These are phyloP conservation scores for Lithobates sylvaticus DNA, from an alignment of 2,797 vertebrate genomes.

Conservation along the genomic window DNA sequence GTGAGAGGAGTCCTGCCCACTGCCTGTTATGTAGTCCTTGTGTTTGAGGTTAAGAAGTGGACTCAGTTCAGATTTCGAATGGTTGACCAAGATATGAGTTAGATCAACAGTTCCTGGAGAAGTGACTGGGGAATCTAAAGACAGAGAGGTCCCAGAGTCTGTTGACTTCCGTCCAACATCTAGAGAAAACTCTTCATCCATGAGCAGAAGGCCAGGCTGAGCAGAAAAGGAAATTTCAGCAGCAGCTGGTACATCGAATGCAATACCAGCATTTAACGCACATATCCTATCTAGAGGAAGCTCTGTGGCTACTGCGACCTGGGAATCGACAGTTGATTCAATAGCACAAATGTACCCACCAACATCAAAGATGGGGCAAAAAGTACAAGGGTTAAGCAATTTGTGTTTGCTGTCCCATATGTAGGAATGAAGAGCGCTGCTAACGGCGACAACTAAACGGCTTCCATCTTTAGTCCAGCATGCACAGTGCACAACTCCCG, in stretches of 20 bases:
- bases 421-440: conserved; percentile 87
- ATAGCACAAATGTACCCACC: conserved; percentile 88
- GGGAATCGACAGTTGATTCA: conserved; percentile 83
- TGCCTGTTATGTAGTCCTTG: conserved; percentile 80
- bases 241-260: conserved; percentile 77
- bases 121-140: conserved; percentile 73
- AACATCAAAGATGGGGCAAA: conserved; percentile 91
- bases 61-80: conserved; percentile 85
- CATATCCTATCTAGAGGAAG: conserved; percentile 88
- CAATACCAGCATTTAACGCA: conserved; percentile 83
- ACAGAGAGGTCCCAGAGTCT: conserved; percentile 79
- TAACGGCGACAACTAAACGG: conserved; percentile 88
- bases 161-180: conserved; percentile 82
- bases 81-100: conserved; percentile 84
- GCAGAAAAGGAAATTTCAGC: conserved; percentile 73
- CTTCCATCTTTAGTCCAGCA: conserved; percentile 94
- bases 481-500: conserved; percentile 86
- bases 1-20: conserved; percentile 88
- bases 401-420: conserved; percentile 90
- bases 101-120: conserved; percentile 83
- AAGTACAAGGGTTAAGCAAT: conserved; percentile 82
- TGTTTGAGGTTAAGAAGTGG: conserved; percentile 83
- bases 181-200: conserved; percentile 78
- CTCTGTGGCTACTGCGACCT: conserved; percentile 90
- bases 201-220: conserved; percentile 68